Evolutionary conservation across 2,113 vertebrate genomes (phyloP), one percentile per base, ranked within the genome.

Genomic region (Aepyceros melampus): DNA sequence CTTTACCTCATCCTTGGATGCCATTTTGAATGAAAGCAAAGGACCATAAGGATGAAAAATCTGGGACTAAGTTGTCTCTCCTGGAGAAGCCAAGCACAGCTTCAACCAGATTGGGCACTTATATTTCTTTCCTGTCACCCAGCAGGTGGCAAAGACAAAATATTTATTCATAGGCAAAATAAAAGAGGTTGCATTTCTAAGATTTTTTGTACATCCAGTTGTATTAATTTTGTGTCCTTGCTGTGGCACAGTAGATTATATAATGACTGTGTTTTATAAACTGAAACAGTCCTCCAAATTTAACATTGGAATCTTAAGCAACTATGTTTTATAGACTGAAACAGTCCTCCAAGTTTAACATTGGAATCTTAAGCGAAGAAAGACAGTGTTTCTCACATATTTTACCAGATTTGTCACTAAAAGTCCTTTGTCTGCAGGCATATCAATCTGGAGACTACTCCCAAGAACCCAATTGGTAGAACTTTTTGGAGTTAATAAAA

Each of bases 401-500:
- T 89, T 92, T 82, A 91, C 95, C 74, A 29, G 85, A 91, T 94
- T 95, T 98, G 76, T 95, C 56, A 87, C 78, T 81, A 81, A 91
- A 92, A 91, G 60, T 94, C 83, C 45, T 97, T 92, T 97, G 64
- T 95, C 83, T 97, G 53, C 67, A 96, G 51, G 47, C 16, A 78
- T 89, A 71, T 96, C 53, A 90, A 23, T 96, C 91, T 96, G 86
- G 87, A 78, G 21, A 78, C 92, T 95, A 64, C 95, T 97, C 88
- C 74, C 96, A 95, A 98, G 95, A 97, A 96, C 53, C 85, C 89
- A 93, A 91, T 92, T 97, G 94, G 95, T 74, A 78, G 83, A 96
- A 97, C 96, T 88, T 98, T 98, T 98, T 95, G 89, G 97, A 98
- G 82, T 98, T 97, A 98, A 98, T 98, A 97, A 98, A 95, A 96